Percentiles rank a stretch among this genome's conserved stretches.
These are phyloP conservation scores for Amphibalanus amphitrite DNA, from an alignment of 1,140 invertebrate species.

Conservation along the genomic window DNA sequence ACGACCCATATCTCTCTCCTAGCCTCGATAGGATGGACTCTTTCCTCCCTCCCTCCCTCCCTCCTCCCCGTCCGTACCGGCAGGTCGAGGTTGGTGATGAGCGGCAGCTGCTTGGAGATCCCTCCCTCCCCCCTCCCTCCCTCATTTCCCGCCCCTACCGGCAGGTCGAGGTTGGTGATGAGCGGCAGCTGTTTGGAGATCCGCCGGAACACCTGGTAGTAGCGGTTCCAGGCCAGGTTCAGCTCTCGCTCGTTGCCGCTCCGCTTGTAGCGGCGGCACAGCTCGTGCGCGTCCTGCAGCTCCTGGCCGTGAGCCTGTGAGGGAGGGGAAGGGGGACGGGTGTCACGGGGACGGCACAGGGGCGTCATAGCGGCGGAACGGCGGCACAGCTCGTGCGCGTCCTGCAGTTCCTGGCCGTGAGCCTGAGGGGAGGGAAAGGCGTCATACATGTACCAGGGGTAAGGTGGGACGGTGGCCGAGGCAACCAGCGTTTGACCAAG, in stretches of 20 bases:
- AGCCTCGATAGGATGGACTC: no score
- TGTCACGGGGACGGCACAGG: no score
- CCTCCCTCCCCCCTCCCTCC: no score
- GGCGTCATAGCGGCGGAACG: no score
- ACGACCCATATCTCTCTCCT: no score
- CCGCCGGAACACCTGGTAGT: conserved; percentile 91
- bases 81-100: conserved; percentile 50
- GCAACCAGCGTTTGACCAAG: no score
- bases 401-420: conserved; percentile 80
- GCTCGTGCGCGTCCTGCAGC: conserved; percentile 79
- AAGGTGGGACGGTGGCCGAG: no score
- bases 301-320: conserved; percentile 75
- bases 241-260: conserved; percentile 74
- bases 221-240: conserved; percentile 96
- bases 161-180: conserved; percentile 45
- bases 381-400: conserved; percentile 88
- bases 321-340: no score
- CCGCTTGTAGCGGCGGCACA: conserved; percentile 55
- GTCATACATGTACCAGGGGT: no score
- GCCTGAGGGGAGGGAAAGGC: conserved; percentile 40
- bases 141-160: no score
- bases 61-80: no score
- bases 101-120: conserved; percentile 84
- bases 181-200: conserved; percentile 88
- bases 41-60: no score